These are phyloP conservation scores for Capitella teleta DNA, from an alignment of 1,140 invertebrate genomes.

Conservation along the genomic window DNA sequence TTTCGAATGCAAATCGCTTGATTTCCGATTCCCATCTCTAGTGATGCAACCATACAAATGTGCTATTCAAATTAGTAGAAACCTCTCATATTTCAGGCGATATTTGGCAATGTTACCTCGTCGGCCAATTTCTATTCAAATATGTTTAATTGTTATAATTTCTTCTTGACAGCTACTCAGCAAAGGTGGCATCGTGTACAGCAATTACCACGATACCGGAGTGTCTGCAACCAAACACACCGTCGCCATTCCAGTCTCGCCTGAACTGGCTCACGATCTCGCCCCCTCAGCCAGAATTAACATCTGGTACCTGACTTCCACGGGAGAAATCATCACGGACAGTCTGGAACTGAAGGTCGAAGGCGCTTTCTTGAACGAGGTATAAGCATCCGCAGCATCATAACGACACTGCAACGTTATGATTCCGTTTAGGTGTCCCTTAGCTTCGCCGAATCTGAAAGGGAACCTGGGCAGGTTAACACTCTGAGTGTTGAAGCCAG, in stretches of 20 bases:
- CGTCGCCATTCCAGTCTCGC: neutral
- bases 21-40: too few relatives aligned
- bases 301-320: slow-evolving; percentile 59
- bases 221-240: neutral
- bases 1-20: too few relatives aligned
- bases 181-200: neutral
- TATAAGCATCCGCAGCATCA: neutral
- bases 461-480: slow-evolving; percentile 41
- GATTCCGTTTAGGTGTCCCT: slow-evolving; percentile 1
- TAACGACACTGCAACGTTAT: neutral
- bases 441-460: neutral
- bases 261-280: slow-evolving; percentile 52
- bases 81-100: too few relatives aligned
- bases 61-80: too few relatives aligned
- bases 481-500: slow-evolving; percentile 61
- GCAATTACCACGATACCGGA: neutral
- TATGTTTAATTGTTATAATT: neutral
- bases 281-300: slow-evolving; percentile 70
- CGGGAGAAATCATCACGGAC: slow-evolving; percentile 68
- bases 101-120: neutral
- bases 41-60: too few relatives aligned
- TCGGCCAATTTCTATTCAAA: too few relatives aligned
- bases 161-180: neutral
- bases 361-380: slow-evolving; percentile 55
- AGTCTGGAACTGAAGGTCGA: slow-evolving; percentile 66